These are phyloP conservation scores for Alsophila aescularia DNA, from an alignment of 2,888 invertebrate genomes.

Conservation along the genomic window DNA sequence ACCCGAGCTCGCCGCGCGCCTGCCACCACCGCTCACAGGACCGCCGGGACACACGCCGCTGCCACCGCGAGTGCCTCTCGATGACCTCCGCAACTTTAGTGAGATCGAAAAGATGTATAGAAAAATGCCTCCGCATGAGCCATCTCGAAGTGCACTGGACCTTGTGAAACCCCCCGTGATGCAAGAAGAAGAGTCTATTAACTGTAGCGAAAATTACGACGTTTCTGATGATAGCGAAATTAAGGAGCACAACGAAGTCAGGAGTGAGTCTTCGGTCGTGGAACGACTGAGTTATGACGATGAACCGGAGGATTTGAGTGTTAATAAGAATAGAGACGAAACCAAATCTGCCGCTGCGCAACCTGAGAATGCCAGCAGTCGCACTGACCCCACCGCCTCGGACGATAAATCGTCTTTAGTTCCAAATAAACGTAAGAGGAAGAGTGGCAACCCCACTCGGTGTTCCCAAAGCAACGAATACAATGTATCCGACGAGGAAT, in stretches of 20 bases:
- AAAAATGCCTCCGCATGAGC: constrained; percentile 68
- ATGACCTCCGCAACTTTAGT: constrained; percentile 79
- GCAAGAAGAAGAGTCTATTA: constrained; percentile 67
- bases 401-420: constrained; percentile 78
- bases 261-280: constrained; percentile 55
- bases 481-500: constrained; percentile 78
- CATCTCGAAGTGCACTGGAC: constrained; percentile 65
- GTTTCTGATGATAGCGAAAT: constrained; percentile 69
- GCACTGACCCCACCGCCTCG: constrained; percentile 64
- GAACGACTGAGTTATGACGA: constrained; percentile 77
- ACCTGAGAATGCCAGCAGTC: constrained; percentile 54
- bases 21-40: constrained; percentile 63
- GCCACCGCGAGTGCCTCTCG: constrained; percentile 81
- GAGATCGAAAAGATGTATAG: constrained; percentile 83
- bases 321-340: constrained; percentile 87
- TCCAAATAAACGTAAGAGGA: constrained; percentile 90
- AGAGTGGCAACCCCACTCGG: constrained; percentile 92
- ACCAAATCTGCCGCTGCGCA: constrained; percentile 74
- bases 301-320: constrained; percentile 88
- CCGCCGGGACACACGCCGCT: constrained; percentile 71
- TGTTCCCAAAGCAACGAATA: constrained; percentile 86
- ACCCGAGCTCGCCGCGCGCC: constrained; percentile 81
- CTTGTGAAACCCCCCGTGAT: constrained; percentile 60
- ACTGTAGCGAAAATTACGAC: constrained; percentile 71
- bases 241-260: constrained; percentile 56